A percentile compares a stretch with the other conserved stretches of the same genome.
phyloP scores from a whole-genome alignment of 2,888 invertebrate species.

The Arge pagana region DNA sequence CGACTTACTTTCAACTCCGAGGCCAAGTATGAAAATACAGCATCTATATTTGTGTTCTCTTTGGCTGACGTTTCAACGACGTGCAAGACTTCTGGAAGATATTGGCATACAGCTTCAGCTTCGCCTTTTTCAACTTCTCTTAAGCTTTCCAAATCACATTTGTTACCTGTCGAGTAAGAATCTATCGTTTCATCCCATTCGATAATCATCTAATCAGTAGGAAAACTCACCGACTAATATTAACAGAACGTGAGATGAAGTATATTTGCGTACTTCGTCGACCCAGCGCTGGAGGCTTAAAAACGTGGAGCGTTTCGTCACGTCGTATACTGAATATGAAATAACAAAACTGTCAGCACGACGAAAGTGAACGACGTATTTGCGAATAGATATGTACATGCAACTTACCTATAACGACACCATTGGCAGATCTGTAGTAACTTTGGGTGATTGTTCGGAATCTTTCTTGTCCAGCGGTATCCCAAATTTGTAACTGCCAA shows the following conservation, averaged over 20 bases:
- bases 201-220: background rate
- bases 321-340: conserved; percentile 85
- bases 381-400: conserved; percentile 13
- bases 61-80: conserved; percentile 90
- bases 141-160: conserved; percentile 81
- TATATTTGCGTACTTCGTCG: conserved; percentile 92
- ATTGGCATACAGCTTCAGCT: conserved; percentile 84
- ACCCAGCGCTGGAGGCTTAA: conserved; percentile 93
- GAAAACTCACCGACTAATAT: conserved; percentile 77
- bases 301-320: conserved; percentile 91
- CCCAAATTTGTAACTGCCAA: conserved; percentile 90
- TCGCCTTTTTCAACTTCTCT: conserved; percentile 86
- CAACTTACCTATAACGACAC: conserved; percentile 82
- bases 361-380: conserved; percentile 16
- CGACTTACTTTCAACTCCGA: conserved; percentile 81
- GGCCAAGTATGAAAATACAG: conserved; percentile 83
- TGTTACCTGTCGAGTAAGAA: conserved; percentile 65
- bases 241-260: conserved; percentile 88
- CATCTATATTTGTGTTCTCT: conserved; percentile 89
- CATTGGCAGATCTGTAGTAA: conserved; percentile 96
- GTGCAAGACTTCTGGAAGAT: conserved; percentile 83
- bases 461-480: conserved; percentile 95
- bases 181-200: background rate
- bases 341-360: conserved; percentile 25
- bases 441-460: conserved; percentile 97